phyloP scores from a whole-genome alignment of 1,140 invertebrate genomes.

The Tribolium castaneum region DNA sequence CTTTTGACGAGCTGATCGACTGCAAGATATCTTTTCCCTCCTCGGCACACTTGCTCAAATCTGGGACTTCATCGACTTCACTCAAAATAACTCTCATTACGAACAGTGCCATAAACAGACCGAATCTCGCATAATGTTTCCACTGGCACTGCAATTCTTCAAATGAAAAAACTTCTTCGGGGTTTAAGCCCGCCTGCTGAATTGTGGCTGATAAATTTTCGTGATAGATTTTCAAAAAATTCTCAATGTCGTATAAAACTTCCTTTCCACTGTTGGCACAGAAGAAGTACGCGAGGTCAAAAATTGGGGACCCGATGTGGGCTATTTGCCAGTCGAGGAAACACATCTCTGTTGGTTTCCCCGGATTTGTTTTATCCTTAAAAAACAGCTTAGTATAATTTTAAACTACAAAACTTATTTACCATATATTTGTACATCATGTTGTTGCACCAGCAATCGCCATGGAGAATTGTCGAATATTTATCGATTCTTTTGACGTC shows the following conservation, averaged over 20 bases:
- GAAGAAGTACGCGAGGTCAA: conserved; percentile 69
- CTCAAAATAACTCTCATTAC: conserved; percentile 9
- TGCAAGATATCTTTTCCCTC: conserved; percentile 3
- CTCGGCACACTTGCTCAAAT: conserved; percentile 1
- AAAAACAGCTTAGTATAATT: not conserved
- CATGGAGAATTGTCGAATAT: conserved; percentile 64
- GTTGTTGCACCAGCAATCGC: conserved; percentile 69
- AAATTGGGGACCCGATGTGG: conserved; percentile 67
- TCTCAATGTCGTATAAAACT: conserved; percentile 40
- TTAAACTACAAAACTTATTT: conserved; percentile 12
- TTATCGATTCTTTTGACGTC: conserved; percentile 23
- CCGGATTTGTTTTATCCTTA: conserved; percentile 4
- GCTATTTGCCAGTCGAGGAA: conserved; percentile 70
- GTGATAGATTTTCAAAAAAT: conserved; percentile 51
- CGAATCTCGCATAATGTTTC: conserved; percentile 5
- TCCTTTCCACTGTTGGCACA: conserved; percentile 66
- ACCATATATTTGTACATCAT: conserved; percentile 68
- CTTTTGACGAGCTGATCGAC: not conserved
- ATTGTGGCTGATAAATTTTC: conserved; percentile 44
- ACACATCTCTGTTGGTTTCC: conserved; percentile 55
- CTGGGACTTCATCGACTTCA: not conserved
- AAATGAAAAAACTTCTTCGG: conserved; percentile 65
- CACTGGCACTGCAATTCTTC: not conserved
- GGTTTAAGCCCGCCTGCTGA: conserved; percentile 57
- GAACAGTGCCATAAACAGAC: conserved; percentile 12